Evolutionary conservation across 1,140 invertebrate species (phyloP).

Genomic region (Papilio aristodemus): DNA sequence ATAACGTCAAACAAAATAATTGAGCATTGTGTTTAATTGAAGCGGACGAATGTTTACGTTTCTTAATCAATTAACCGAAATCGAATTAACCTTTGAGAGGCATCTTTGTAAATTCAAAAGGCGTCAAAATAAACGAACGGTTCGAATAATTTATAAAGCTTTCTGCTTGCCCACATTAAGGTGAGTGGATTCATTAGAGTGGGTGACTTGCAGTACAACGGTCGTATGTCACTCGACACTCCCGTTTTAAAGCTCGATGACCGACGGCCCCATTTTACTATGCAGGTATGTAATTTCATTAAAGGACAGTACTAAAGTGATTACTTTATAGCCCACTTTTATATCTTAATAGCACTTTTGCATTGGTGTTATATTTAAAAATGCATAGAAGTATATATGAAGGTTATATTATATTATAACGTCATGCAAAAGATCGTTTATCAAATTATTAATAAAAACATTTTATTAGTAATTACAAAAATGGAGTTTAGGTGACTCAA

Average conservation of each 20-base stretch:
- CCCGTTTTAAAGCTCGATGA: constrained; percentile 37
- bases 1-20: constrained; percentile 19
- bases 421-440: no score
- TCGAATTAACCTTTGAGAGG: constrained; percentile 45
- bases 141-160: constrained; percentile 54
- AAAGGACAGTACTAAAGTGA: constrained; percentile 59
- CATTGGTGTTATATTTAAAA: background rate
- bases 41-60: constrained; percentile 28
- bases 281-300: constrained; percentile 47
- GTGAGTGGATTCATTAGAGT: constrained; percentile 68
- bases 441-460: no score
- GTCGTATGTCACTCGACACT: constrained; percentile 59
- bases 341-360: background rate
- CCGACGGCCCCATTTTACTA: constrained; percentile 38
- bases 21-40: constrained; percentile 21
- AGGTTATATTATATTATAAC: background rate
- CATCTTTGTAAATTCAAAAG: constrained; percentile 47
- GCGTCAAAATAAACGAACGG: constrained; percentile 59
- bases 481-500: no score
- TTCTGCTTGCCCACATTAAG: constrained; percentile 40
- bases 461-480: no score
- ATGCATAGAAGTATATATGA: background rate
- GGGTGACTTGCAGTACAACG: constrained; percentile 68
- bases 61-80: constrained; percentile 36
- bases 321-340: constrained; percentile 46